Conservation (phyloP, 2,113 vertebrate species). For the Scomber japonicus region DNA sequence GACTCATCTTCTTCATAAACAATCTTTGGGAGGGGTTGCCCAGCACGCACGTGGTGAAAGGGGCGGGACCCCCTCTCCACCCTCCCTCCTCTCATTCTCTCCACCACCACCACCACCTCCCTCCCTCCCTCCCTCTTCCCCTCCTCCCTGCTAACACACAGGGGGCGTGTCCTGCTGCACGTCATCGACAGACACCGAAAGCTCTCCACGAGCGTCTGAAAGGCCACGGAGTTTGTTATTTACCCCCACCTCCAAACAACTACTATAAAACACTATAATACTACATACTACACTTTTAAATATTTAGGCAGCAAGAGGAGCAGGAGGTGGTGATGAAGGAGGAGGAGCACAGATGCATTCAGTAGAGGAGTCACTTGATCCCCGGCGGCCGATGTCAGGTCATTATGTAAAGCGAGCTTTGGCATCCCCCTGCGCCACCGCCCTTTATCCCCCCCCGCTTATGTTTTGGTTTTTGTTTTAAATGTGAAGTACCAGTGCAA, state of each 20-base stretch:
- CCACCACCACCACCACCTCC: too few relatives aligned
- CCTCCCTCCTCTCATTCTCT: too few relatives aligned
- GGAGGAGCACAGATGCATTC: neutral
- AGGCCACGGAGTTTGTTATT: conserved; percentile 29
- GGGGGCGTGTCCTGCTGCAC: conserved; percentile 73
- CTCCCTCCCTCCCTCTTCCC: neutral
- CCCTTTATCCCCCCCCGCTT: conserved; percentile 65
- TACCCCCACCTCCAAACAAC: neutral
- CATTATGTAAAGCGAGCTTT: conserved; percentile 78
- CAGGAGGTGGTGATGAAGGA: neutral
- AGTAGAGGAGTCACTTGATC: conserved; percentile 67
- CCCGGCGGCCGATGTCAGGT: conserved; percentile 66
- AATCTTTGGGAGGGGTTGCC: conserved; percentile 79
- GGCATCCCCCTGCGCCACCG: conserved; percentile 81
- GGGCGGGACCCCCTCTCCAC: conserved; percentile 48
- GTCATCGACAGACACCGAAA: conserved; percentile 79
- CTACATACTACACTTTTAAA: too few relatives aligned
- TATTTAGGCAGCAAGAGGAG: neutral
- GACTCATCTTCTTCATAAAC: conserved; percentile 49
- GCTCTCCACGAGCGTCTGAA: conserved; percentile 46
- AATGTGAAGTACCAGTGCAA: conserved; percentile 3
- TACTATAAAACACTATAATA: neutral
- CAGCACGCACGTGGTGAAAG: conserved; percentile 86
- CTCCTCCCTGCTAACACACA: conserved; percentile 27
- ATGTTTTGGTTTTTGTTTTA: conserved; percentile 5